A percentile compares a stretch with the other conserved stretches of the same genome.
These are phyloP conservation scores for Drosophila testacea DNA, from an alignment of 2,888 invertebrate species.

Conservation along the genomic window DNA sequence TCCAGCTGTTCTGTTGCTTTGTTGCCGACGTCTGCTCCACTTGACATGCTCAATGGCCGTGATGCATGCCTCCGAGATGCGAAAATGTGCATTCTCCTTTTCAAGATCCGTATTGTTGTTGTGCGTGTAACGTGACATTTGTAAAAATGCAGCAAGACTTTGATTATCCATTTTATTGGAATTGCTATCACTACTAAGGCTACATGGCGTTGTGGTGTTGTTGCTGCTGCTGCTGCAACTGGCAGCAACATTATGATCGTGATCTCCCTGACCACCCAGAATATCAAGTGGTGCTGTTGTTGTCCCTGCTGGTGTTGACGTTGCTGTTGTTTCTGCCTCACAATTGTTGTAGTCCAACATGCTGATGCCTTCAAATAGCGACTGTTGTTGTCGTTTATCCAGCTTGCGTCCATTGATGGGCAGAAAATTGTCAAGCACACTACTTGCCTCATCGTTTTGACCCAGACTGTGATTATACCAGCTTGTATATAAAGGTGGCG, in stretches of 20 bases:
- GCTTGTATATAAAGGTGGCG: conserved; percentile 76
- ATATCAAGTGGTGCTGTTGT: conserved; percentile 56
- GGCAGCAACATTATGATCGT: not conserved
- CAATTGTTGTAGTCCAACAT: conserved; percentile 62
- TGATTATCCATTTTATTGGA: conserved; percentile 85
- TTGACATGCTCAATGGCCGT: conserved; percentile 92
- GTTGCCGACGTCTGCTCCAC: conserved; percentile 85
- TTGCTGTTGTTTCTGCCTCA: conserved; percentile 27
- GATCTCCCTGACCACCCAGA: conserved; percentile 10
- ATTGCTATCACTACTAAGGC: conserved; percentile 64
- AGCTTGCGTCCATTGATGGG: conserved; percentile 83
- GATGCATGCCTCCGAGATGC: conserved; percentile 93
- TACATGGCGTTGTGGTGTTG: conserved; percentile 32
- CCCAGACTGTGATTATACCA: conserved; percentile 67
- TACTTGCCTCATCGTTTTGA: conserved; percentile 28
- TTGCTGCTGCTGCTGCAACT: conserved; percentile 21
- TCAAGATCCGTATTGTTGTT: conserved; percentile 91
- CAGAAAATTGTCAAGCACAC: conserved; percentile 80
- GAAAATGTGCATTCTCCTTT: conserved; percentile 94
- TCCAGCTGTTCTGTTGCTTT: not conserved
- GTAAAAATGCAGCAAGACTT: conserved; percentile 90
- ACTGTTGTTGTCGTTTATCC: conserved; percentile 71
- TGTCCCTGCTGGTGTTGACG: conserved; percentile 28
- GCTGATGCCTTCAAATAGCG: conserved; percentile 80
- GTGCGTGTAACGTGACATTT: conserved; percentile 89